Evolutionary conservation across 2,888 invertebrate species (phyloP), one percentile per base, ranked within the genome.

Genomic region (Leucophenga montana): DNA sequence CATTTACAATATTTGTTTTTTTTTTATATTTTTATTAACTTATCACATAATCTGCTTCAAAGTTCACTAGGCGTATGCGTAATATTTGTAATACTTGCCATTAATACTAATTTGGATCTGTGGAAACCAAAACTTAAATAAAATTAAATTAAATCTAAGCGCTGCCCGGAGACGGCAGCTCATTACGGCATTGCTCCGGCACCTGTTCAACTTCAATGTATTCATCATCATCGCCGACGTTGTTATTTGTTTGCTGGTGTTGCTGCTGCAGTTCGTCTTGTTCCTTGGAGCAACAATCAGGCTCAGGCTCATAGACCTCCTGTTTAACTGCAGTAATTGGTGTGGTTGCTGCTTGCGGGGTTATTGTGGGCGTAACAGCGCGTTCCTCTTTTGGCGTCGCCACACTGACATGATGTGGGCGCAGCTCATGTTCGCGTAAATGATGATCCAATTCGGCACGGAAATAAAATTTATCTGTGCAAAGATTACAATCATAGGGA

Each of bases 371-470:
- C 1, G 64, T 20, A 5, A 22, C 13, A 46, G 33, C 56, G 59
- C 61, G 44, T 33, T 69, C 71, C 4, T 68, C 76, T 72, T 71
- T 77, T n/a, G 53, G 56, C 1, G 71, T 50, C 5, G 67, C 48
- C 11, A 9, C 5, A 9, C 59, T 44, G 6, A 16, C 9, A 20
- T 31, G 70, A 33, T 4, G 50, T 6, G 80, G 77, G 5, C 82
- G 65, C 39, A 80, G 74, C 74, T 92, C 92, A 73, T 92, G 92
- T 14, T 91, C 90, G 65, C 92, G 91, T 11, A 92, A 90, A 86
- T 98, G 98, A 86, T 97, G 97, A 80, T 97, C 96, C 3, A 97
- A 89, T 86, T 98, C 97, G 0, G 96, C 94, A 44, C 95, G 92
- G 90, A 97, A 97, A 90, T 95, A 97, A 89, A 96, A 98, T 78